Evolutionary conservation across 2,797 vertebrate species (phyloP).

Genomic region (Lindbergichthys nudifrons): DNA sequence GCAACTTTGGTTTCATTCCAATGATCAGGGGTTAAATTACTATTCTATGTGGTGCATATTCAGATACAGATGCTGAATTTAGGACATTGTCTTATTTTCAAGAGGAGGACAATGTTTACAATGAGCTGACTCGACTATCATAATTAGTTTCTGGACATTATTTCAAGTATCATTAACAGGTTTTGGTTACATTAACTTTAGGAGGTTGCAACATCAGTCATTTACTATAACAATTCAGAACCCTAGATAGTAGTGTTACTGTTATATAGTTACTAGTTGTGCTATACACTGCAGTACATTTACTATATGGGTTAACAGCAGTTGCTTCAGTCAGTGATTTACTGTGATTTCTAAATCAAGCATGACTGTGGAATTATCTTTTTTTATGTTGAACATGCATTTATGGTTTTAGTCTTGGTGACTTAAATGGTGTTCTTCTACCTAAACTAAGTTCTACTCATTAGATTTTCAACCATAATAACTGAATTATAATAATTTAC

Average conservation of each 20-base stretch:
- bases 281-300: slow-evolving; percentile 51
- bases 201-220: slow-evolving; percentile 44
- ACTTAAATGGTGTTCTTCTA: slow-evolving; percentile 58
- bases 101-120: slow-evolving; percentile 60
- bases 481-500: slow-evolving; percentile 57
- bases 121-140: slow-evolving; percentile 45
- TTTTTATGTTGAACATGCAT: slow-evolving; percentile 43
- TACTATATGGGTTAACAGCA: slow-evolving; percentile 31
- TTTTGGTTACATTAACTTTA: slow-evolving; percentile 35
- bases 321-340: slow-evolving; percentile 61
- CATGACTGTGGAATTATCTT: slow-evolving; percentile 37
- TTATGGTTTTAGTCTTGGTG: slow-evolving; percentile 46
- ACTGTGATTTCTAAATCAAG: slow-evolving; percentile 58
- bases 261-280: slow-evolving; percentile 47
- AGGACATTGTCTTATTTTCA: slow-evolving; percentile 54
- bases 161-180: slow-evolving; percentile 32
- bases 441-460: slow-evolving; percentile 35
- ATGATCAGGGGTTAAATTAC: slow-evolving; percentile 52
- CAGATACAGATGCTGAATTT: slow-evolving; percentile 49
- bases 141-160: slow-evolving; percentile 22
- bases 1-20: slow-evolving; percentile 50
- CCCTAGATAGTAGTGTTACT: slow-evolving; percentile 47
- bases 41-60: slow-evolving; percentile 37
- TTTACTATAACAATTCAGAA: slow-evolving; percentile 45
- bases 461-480: slow-evolving; percentile 49